A percentile compares a stretch with the other conserved stretches of the same genome.
Evolutionary conservation across 2,797 vertebrate genomes (phyloP).

Genomic region (Alauda arvensis): DNA sequence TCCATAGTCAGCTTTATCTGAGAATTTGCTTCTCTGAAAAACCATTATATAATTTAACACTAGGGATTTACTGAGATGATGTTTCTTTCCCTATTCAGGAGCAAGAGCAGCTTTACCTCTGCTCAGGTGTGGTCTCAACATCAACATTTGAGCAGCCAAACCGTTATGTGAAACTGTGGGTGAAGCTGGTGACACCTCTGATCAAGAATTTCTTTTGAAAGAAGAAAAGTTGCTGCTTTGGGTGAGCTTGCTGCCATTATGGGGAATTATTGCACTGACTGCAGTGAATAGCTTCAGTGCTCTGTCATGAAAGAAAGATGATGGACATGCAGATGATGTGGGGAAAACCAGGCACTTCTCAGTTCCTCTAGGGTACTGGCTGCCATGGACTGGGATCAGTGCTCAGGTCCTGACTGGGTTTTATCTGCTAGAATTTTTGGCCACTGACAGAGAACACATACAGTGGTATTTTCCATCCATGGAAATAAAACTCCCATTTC

Average conservation of each 20-base stretch:
- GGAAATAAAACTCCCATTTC: not conserved
- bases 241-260: slow-evolving; percentile 22
- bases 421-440: not conserved
- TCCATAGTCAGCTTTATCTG: not conserved
- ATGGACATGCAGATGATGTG: not conserved
- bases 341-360: not conserved
- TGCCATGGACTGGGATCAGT: not conserved
- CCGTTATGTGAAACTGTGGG: slow-evolving; percentile 92
- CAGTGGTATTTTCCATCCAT: not conserved
- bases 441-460: not conserved
- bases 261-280: not conserved
- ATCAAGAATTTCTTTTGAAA: slow-evolving; percentile 97
- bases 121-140: slow-evolving; percentile 80
- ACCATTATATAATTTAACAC: not conserved
- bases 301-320: not conserved
- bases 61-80: not conserved
- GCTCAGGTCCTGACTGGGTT: not conserved
- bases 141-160: slow-evolving; percentile 87
- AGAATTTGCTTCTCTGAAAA: not conserved
- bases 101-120: slow-evolving; percentile 85
- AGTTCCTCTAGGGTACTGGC: not conserved
- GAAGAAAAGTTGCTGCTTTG: slow-evolving; percentile 11
- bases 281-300: not conserved
- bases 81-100: slow-evolving; percentile 73
- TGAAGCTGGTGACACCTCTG: slow-evolving; percentile 91